A percentile compares a stretch with the other conserved stretches of the same genome.
Conservation (phyloP, 1,140 invertebrate species). For the Lordiphosa stackelbergi region DNA sequence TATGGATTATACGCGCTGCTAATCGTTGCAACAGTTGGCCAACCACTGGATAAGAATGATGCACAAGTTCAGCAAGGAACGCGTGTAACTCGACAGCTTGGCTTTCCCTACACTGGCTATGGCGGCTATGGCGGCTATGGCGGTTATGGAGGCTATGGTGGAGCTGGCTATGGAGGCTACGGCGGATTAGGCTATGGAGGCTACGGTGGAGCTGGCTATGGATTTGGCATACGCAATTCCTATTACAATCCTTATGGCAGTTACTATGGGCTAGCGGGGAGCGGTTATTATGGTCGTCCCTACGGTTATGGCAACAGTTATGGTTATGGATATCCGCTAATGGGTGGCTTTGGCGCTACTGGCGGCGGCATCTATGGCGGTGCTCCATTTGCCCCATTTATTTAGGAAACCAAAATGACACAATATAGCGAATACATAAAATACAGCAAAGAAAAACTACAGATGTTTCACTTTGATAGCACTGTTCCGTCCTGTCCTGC, state of each 20-base stretch:
- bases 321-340: slow-evolving; percentile 49
- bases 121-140: slow-evolving; percentile 21
- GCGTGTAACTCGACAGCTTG: slow-evolving; percentile 45
- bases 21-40: slow-evolving; percentile 67
- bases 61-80: slow-evolving; percentile 11
- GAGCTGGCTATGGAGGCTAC: slow-evolving; percentile 27
- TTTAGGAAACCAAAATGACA: slow-evolving; percentile 27
- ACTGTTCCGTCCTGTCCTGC: slow-evolving; percentile 8
- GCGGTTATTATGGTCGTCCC: slow-evolving; percentile 43
- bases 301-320: slow-evolving; percentile 49
- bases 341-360: slow-evolving; percentile 37
- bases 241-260: slow-evolving; percentile 32
- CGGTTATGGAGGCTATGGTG: slow-evolving; percentile 26
- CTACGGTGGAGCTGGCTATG: slow-evolving; percentile 29
- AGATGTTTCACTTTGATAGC: slow-evolving; percentile 35
- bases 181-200: slow-evolving; percentile 25
- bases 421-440: slow-evolving; percentile 15
- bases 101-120: slow-evolving; percentile 25
- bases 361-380: slow-evolving; percentile 30
- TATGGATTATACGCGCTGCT: slow-evolving; percentile 67
- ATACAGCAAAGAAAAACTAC: slow-evolving; percentile 11
- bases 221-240: slow-evolving; percentile 31
- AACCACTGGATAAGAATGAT: slow-evolving; percentile 40
- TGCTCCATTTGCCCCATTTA: slow-evolving; percentile 23
- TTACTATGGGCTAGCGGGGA: slow-evolving; percentile 24